Percentiles rank a stretch among this genome's conserved stretches.
phyloP scores from a whole-genome alignment of 2,888 invertebrate genomes.

The Chymomyza procnemis region DNA sequence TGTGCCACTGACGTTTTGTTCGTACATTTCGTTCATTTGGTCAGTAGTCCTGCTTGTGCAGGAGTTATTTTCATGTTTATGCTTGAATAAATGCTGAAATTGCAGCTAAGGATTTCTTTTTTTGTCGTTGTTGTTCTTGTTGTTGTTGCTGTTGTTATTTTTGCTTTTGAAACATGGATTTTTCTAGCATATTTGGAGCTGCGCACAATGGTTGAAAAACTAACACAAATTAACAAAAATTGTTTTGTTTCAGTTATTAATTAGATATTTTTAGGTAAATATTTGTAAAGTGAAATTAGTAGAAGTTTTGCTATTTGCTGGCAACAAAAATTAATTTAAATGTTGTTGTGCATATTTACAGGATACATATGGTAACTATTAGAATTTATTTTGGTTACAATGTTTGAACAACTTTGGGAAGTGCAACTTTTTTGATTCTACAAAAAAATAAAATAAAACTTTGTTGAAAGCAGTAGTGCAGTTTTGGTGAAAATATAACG shows the following conservation, averaged over 20 bases:
- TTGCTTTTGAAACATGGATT: not conserved
- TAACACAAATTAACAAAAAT: not conserved
- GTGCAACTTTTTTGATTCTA: too few relatives aligned
- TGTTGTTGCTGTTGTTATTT: too few relatives aligned
- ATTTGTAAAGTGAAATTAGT: not conserved
- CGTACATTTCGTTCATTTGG: constrained; percentile 23
- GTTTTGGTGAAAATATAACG: too few relatives aligned
- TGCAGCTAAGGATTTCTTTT: constrained; percentile 2
- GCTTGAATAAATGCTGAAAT: constrained; percentile 54
- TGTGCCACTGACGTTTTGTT: constrained; percentile 6
- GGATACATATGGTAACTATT: too few relatives aligned
- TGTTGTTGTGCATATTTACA: not conserved
- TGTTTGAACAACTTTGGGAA: too few relatives aligned
- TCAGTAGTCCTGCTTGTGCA: constrained; percentile 10
- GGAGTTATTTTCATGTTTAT: constrained; percentile 35
- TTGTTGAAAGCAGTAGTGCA: too few relatives aligned
- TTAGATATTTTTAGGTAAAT: not conserved
- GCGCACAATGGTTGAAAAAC: not conserved
- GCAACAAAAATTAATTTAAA: not conserved
- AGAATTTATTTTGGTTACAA: too few relatives aligned
- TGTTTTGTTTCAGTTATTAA: not conserved
- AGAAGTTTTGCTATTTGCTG: not conserved
- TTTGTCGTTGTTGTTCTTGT: too few relatives aligned
- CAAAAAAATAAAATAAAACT: too few relatives aligned
- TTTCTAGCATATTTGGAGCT: not conserved